phyloP scores from a whole-genome alignment of 2,113 vertebrate species.

The Deroptyus accipitrinus region DNA sequence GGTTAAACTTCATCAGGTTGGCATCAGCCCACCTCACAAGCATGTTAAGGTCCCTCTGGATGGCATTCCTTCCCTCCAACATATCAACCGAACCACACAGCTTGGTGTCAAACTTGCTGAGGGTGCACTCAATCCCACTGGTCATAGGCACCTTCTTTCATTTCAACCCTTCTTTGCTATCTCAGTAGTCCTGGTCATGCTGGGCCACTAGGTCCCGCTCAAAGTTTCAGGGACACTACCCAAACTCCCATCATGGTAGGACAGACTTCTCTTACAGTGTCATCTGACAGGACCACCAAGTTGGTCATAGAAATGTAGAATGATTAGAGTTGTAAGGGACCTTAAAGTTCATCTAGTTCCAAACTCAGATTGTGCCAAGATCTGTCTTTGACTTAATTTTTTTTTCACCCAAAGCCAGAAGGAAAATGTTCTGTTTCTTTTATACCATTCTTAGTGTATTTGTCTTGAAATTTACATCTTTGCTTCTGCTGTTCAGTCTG shows the following conservation, averaged over 20 bases:
- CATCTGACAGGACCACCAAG: not conserved
- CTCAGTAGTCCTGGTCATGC: not conserved
- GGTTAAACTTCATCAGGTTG: too few species aligned
- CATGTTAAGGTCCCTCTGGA: too few species aligned
- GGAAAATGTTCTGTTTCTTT: conserved; percentile 34
- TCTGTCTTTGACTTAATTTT: not conserved
- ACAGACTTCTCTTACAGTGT: not conserved
- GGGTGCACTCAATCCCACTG: too few species aligned
- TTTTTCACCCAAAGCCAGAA: not conserved
- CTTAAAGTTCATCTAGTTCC: not conserved
- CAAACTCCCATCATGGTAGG: not conserved
- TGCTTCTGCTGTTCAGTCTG: not conserved
- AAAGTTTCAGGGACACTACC: not conserved
- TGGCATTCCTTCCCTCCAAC: too few species aligned
- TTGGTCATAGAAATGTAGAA: not conserved
- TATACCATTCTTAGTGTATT: not conserved
- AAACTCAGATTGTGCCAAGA: not conserved
- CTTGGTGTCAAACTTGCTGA: too few species aligned
- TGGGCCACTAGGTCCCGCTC: not conserved
- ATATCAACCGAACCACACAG: too few species aligned
- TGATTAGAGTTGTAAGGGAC: not conserved
- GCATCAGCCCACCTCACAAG: too few species aligned
- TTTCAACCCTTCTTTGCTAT: not conserved
- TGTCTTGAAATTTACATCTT: conserved; percentile 30
- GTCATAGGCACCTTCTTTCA: not conserved